Evolutionary conservation across 2,113 vertebrate species (phyloP).

Genomic region (Hiodon tergisus): DNA sequence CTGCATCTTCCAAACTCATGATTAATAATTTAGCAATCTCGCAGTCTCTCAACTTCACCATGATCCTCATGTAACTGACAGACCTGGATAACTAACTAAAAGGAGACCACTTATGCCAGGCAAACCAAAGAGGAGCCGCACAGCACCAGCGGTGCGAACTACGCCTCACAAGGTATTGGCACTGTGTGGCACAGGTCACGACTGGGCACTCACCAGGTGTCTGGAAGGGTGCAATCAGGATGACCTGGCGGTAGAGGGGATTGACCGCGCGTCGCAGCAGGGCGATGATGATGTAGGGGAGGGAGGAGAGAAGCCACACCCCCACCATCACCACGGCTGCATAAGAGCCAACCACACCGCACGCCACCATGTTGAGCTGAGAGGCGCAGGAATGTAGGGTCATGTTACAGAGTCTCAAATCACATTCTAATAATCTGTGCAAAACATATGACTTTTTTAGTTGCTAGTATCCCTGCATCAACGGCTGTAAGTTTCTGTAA

Average conservation of each 20-base stretch:
- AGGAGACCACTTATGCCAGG: too few relatives aligned
- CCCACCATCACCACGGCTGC: constrained; percentile 9
- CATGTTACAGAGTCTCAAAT: background rate
- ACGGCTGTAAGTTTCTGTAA: too few relatives aligned
- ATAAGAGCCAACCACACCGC: constrained; percentile 27
- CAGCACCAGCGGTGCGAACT: background rate
- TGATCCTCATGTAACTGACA: too few relatives aligned
- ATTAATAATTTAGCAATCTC: too few relatives aligned
- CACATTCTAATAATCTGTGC: too few relatives aligned
- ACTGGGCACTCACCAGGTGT: constrained; percentile 13
- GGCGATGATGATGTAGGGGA: constrained; percentile 19
- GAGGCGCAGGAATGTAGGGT: background rate
- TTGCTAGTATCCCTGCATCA: too few relatives aligned
- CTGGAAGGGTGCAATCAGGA: constrained; percentile 23
- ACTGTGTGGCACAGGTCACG: background rate
- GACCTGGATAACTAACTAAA: too few relatives aligned
- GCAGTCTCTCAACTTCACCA: too few relatives aligned
- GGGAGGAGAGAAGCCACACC: constrained; percentile 9
- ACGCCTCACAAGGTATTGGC: background rate
- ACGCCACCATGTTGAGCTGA: constrained; percentile 26
- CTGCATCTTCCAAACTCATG: too few relatives aligned
- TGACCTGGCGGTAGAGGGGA: constrained; percentile 22
- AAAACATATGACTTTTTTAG: too few relatives aligned
- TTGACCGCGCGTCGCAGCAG: constrained; percentile 24
- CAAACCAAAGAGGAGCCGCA: background rate